Evolutionary conservation across 2,797 vertebrate genomes (phyloP).

Genomic region (Taeniopygia guttata): DNA sequence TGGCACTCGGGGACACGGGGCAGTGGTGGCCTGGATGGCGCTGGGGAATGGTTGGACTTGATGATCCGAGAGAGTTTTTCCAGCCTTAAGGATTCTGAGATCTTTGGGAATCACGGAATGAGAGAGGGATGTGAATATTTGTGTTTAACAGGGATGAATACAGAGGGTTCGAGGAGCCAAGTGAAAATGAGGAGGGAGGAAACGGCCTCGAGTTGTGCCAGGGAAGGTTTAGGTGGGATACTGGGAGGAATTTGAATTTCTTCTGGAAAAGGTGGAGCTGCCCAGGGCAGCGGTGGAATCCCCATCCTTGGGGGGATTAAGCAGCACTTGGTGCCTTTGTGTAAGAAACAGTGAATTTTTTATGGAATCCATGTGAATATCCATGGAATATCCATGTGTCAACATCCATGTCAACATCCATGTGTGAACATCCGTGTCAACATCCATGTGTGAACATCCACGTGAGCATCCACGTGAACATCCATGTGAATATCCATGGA

Average conservation of each 20-base stretch:
- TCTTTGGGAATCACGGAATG: neutral
- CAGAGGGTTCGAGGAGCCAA: neutral
- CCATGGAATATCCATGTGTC: neutral
- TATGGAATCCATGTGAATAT: neutral
- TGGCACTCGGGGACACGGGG: neutral
- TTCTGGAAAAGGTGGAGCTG: neutral
- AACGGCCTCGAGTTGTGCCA: rapidly evolving
- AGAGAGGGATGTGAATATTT: neutral
- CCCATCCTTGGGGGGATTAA: neutral
- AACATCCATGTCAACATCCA: neutral
- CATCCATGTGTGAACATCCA: no score
- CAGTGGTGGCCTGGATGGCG: neutral
- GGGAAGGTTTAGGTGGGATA: neutral
- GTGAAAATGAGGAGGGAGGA: neutral
- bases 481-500: neutral
- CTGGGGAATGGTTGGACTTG: neutral
- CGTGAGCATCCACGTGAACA: no score
- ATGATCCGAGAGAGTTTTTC: neutral
- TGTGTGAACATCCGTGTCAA: no score
- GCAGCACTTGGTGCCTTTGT: neutral
- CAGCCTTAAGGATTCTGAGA: neutral
- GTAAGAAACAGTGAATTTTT: neutral
- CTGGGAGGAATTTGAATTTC: neutral
- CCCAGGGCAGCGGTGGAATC: neutral
- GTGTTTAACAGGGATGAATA: neutral